These are phyloP conservation scores for Babylonia areolata DNA, from an alignment of 1,140 invertebrate species.

Conservation along the genomic window DNA sequence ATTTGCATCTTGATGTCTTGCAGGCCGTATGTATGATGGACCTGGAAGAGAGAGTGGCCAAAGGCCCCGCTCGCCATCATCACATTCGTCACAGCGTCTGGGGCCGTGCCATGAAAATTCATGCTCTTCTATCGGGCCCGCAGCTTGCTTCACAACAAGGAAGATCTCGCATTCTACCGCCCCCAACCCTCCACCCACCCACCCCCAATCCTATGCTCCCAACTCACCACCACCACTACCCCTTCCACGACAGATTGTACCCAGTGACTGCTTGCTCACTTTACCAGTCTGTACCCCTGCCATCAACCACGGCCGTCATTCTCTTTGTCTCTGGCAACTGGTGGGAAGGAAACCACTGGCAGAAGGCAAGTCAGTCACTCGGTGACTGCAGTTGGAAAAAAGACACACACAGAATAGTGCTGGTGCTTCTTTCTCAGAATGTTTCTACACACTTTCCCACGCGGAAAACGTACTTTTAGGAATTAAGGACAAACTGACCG, in stretches of 20 bases:
- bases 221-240: not conserved
- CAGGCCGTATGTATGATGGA: constrained; percentile 37
- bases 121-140: constrained; percentile 1
- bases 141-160: no score
- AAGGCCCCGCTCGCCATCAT: constrained; percentile 15
- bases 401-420: no score
- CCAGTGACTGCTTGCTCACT: not conserved
- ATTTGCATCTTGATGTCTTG: constrained; percentile 42
- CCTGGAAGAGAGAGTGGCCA: not conserved
- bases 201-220: not conserved
- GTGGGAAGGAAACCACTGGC: no score
- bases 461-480: no score
- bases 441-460: no score
- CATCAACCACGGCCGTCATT: no score
- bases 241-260: not conserved
- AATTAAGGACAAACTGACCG: no score
- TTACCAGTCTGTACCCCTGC: not conserved
- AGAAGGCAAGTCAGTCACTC: no score
- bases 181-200: not conserved
- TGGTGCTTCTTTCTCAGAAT: no score
- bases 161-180: no score
- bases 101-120: constrained; percentile 45
- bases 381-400: no score
- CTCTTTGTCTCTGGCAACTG: no score
- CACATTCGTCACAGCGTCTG: constrained; percentile 40